These are phyloP conservation scores for Drosophila varians DNA, from an alignment of 1,140 invertebrate species.

Conservation along the genomic window DNA sequence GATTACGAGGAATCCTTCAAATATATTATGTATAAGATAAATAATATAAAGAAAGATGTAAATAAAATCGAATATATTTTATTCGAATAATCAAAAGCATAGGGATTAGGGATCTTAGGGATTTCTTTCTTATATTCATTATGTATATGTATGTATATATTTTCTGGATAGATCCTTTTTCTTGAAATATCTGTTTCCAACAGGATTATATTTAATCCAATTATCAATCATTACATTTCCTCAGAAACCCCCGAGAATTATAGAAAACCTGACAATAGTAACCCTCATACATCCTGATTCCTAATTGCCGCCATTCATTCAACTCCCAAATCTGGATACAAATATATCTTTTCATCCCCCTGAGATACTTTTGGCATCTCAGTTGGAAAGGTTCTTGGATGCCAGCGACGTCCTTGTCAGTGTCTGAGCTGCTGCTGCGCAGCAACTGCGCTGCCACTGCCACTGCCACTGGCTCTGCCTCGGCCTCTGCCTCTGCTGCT, in stretches of 20 bases:
- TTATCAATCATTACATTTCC: background rate
- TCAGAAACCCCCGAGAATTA: background rate
- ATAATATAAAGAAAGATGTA: too few species aligned
- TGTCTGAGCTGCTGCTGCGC: slow-evolving; percentile 22
- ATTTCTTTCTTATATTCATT: too few species aligned
- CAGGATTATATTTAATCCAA: too few species aligned
- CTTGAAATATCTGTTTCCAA: too few species aligned
- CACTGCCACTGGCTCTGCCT: slow-evolving; percentile 19
- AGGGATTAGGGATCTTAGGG: too few species aligned
- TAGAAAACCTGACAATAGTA: background rate
- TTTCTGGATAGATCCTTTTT: too few species aligned
- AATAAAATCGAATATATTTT: too few species aligned
- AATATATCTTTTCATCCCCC: background rate
- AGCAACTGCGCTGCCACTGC: slow-evolving; percentile 18
- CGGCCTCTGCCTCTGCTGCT: slow-evolving; percentile 15
- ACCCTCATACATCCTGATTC: background rate
- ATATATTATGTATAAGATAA: too few species aligned
- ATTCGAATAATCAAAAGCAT: too few species aligned
- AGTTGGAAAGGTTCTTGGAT: slow-evolving; percentile 32
- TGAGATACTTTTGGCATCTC: slow-evolving; percentile 13
- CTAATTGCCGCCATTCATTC: background rate
- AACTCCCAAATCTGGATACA: background rate
- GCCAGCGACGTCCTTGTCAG: slow-evolving; percentile 31
- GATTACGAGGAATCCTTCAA: too few species aligned
- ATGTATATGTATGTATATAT: too few species aligned